Percentiles rank a stretch among this genome's conserved stretches.
phyloP scores from a whole-genome alignment of 2,888 invertebrate species.

The Hypomecis atomaria region DNA sequence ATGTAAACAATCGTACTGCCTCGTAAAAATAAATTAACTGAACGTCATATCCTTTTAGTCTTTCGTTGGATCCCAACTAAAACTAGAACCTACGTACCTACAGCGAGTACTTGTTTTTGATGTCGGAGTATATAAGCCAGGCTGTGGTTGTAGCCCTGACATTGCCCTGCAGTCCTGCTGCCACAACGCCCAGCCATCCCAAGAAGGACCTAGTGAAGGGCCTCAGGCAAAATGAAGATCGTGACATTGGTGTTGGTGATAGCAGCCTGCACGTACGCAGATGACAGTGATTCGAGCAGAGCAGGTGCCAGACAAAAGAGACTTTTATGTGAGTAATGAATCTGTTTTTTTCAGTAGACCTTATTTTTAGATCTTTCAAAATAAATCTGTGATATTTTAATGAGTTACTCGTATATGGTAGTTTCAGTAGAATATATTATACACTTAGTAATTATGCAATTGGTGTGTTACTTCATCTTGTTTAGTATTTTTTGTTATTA shows the following conservation, averaged over 20 bases:
- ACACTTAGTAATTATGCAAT: no score
- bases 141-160: slow-evolving; percentile 74
- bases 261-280: slow-evolving; percentile 44
- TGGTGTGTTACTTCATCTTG: no score
- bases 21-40: slow-evolving; percentile 34
- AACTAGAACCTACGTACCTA: slow-evolving; percentile 76
- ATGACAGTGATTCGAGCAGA: slow-evolving; percentile 33
- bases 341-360: not conserved
- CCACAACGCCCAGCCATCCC: slow-evolving; percentile 52
- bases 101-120: slow-evolving; percentile 66
- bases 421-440: no score
- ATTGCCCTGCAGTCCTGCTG: slow-evolving; percentile 74
- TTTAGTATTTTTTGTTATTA: no score
- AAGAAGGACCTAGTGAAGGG: slow-evolving; percentile 20
- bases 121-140: slow-evolving; percentile 79
- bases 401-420: no score
- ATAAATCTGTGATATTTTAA: no score
- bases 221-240: slow-evolving; percentile 57
- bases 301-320: slow-evolving; percentile 59
- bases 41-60: slow-evolving; percentile 73
- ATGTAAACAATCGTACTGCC: slow-evolving; percentile 19
- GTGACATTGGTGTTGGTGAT: slow-evolving; percentile 52
- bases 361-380: no score
- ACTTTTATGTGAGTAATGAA: slow-evolving; percentile 65
- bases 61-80: slow-evolving; percentile 70